Evolutionary conservation across 2,888 invertebrate genomes (phyloP), one percentile per base, ranked within the genome.

Genomic region (Melieria picta): DNA sequence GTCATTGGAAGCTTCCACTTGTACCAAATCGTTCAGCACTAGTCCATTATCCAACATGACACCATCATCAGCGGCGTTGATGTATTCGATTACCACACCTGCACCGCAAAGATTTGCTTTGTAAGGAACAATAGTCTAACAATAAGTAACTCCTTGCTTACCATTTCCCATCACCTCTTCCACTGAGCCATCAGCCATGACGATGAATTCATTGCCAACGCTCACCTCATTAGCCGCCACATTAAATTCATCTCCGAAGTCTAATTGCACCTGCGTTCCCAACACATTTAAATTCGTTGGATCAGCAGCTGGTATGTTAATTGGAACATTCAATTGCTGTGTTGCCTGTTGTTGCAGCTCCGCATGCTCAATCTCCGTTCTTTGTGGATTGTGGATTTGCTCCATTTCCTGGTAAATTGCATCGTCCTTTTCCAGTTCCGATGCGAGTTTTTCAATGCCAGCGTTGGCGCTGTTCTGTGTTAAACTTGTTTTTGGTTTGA

Each of bases 31-130:
- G 16, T 75, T 74, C 58, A 77, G 45, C 42, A 74, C 65, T 46
- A 73, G 47, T 11, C 73, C 75, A 69, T 77, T 74, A 9, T 75
- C 74, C 50, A 77, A 66, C 47, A 71, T 69, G 30, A 62, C n/a
- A 30, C 65, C 73, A 60, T 70, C 75, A 58, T 74, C 72, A 7
- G 65, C 63, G 1, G 80, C 79, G 72, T 84, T 80, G 43, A 84
- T 84, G 42, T 84, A 84, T 47, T 84, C 84, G 55, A 84, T 81
- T 4, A 84, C 82, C 47, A 84, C 83, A 43, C 81, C 81, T 81
- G 11, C 70, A 46, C 7, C 45, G 46, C 6, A 13, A 56, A 61
- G 13, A 42, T 47, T 57, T 42, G 7, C 46, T 56, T 62, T n/a
- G 45, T 30, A n/a, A 48, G 3, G 16, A 43, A 10, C 42, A n/a